phyloP scores from a whole-genome alignment of 2,113 vertebrate genomes.

The Pogonocichla stellata region DNA sequence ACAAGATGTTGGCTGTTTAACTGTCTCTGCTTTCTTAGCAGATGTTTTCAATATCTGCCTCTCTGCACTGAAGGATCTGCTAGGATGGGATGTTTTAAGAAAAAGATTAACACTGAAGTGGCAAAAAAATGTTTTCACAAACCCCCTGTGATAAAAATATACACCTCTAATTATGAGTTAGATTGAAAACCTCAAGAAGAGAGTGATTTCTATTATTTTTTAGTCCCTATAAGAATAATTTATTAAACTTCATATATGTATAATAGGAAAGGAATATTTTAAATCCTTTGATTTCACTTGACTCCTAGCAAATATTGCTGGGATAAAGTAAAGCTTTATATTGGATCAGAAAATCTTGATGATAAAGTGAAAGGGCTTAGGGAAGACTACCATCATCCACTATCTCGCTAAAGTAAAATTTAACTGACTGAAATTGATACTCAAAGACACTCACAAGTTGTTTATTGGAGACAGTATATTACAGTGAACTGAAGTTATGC shows the following conservation, averaged over 20 bases:
- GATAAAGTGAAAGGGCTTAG: neutral
- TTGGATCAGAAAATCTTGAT: neutral
- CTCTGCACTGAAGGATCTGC: neutral
- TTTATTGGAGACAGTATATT: neutral
- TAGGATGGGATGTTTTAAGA: neutral
- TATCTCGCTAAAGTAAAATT: neutral
- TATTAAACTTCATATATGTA: neutral
- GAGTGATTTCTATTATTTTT: neutral
- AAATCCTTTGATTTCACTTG: neutral
- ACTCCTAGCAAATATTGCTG: neutral
- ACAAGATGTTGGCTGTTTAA: neutral
- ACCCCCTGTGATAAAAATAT: neutral
- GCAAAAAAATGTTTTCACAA: neutral
- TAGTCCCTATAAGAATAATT: rapidly evolving
- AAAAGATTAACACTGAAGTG: neutral
- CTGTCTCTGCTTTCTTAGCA: neutral
- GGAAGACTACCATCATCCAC: neutral
- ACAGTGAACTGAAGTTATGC: neutral
- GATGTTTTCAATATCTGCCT: neutral
- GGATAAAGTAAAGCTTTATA: neutral
- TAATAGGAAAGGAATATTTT: neutral
- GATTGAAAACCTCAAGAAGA: neutral
- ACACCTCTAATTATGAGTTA: neutral
- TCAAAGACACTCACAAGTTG: neutral
- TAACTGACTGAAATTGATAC: neutral